phyloP scores from a whole-genome alignment of 2,888 invertebrate species.

The Coelopa pilipes region DNA sequence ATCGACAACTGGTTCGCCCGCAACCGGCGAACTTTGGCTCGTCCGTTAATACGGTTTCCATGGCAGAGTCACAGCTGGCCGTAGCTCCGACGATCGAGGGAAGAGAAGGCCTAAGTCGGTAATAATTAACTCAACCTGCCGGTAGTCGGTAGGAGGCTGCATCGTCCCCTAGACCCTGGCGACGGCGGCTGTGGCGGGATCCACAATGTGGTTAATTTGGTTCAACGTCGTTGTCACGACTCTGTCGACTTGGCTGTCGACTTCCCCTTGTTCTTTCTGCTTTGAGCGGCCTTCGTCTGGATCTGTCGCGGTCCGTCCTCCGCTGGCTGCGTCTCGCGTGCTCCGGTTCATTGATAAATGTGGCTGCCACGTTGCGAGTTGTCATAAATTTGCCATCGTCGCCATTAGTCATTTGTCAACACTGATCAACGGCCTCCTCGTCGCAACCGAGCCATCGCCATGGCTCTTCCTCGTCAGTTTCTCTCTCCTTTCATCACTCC shows the following conservation, averaged over 20 bases:
- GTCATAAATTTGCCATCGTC: slow-evolving; percentile 65
- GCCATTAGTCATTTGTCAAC: slow-evolving; percentile 57
- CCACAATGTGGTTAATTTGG: slow-evolving; percentile 16
- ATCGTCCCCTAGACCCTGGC: no score
- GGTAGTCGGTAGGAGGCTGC: slow-evolving; percentile 34
- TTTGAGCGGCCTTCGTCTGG: no score
- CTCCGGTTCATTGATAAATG: slow-evolving; percentile 45
- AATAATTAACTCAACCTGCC: slow-evolving; percentile 59
- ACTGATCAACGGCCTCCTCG: slow-evolving; percentile 27
- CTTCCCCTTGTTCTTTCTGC: no score
- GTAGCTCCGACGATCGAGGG: no score
- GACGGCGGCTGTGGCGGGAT: no score
- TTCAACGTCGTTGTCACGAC: slow-evolving; percentile 18
- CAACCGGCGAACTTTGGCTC: no score
- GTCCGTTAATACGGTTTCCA: no score
- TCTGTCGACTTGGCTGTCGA: background rate
- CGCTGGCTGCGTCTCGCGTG: no score
- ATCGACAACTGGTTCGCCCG: no score
- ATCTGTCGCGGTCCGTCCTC: no score
- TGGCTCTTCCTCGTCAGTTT: background rate
- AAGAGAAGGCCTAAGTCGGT: slow-evolving; percentile 48
- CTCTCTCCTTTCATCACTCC: background rate
- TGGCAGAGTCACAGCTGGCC: background rate
- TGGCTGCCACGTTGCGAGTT: slow-evolving; percentile 58
- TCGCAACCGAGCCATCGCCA: background rate